A percentile compares a stretch with the other conserved stretches of the same genome.
phyloP scores from a whole-genome alignment of 2,888 invertebrate genomes.

The Pyrochroa serraticornis region DNA sequence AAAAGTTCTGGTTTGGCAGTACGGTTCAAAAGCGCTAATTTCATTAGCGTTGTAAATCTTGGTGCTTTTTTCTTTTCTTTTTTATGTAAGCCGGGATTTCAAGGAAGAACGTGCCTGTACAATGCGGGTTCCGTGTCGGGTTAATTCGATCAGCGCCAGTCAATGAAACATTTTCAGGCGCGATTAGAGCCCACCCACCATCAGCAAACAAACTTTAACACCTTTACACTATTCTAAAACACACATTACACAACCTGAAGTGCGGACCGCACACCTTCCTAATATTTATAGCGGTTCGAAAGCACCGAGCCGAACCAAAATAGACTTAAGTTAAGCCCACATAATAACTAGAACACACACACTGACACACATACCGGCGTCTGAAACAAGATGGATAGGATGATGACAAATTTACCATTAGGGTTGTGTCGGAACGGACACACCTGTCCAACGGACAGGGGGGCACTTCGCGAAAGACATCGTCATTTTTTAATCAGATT shows the following conservation, averaged over 20 bases:
- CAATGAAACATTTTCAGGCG: constrained; percentile 21
- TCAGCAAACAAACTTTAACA: constrained; percentile 41
- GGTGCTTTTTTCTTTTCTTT: too few species aligned
- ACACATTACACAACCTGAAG: constrained; percentile 30
- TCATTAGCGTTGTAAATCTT: too few species aligned
- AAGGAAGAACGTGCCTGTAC: neutral
- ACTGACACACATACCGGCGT: constrained; percentile 23
- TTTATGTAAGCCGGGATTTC: too few species aligned
- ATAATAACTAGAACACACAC: constrained; percentile 34
- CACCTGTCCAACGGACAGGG: neutral
- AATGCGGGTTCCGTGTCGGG: neutral
- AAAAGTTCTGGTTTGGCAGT: too few species aligned
- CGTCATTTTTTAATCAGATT: constrained; percentile 22
- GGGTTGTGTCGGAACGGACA: constrained; percentile 3
- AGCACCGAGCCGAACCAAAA: constrained; percentile 20
- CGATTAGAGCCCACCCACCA: constrained; percentile 40
- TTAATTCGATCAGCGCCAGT: neutral
- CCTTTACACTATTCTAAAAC: constrained; percentile 36
- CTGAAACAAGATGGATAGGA: constrained; percentile 10
- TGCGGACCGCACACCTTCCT: constrained; percentile 39
- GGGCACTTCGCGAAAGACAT: constrained; percentile 12
- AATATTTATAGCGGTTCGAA: constrained; percentile 38
- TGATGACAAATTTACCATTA: neutral
- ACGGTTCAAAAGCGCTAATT: too few species aligned
- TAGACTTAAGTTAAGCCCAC: constrained; percentile 31